These are phyloP conservation scores for Champsocephalus gunnari DNA, from an alignment of 2,797 vertebrate species.

Conservation along the genomic window DNA sequence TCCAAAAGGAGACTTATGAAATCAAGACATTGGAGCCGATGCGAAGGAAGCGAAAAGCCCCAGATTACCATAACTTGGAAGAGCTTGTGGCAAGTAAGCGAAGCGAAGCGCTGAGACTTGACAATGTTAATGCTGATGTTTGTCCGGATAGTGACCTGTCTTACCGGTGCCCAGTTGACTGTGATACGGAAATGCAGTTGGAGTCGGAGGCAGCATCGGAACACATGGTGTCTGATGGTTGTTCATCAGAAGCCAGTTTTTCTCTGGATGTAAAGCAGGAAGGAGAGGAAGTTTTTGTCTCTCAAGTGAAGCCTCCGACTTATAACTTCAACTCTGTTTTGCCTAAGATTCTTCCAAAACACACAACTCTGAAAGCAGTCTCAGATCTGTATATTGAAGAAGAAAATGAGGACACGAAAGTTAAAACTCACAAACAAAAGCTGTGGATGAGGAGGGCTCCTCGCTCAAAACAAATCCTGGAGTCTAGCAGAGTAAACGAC, in stretches of 20 bases:
- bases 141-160: conserved; percentile 12
- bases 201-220: neutral
- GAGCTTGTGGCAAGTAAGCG: neutral
- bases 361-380: rapidly evolving
- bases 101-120: neutral
- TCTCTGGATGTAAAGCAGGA: too few species aligned
- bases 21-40: neutral
- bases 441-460: conserved; percentile 31
- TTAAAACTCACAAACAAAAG: conserved; percentile 1
- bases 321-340: rapidly evolving
- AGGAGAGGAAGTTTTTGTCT: too few species aligned
- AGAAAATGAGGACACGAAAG: rapidly evolving
- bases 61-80: neutral
- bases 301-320: too few species aligned
- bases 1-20: conserved; percentile 14
- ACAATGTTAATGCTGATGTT: rapidly evolving
- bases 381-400: conserved; percentile 11
- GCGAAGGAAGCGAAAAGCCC: conserved; percentile 1
- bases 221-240: rapidly evolving
- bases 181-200: conserved; percentile 12
- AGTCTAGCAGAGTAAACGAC: neutral
- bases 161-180: conserved; percentile 53
- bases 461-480: conserved; percentile 40
- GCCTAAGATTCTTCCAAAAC: rapidly evolving
- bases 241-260: neutral